A percentile compares a stretch with the other conserved stretches of the same genome.
Evolutionary conservation across 2,797 vertebrate species (phyloP).

Genomic region (Anableps anableps): DNA sequence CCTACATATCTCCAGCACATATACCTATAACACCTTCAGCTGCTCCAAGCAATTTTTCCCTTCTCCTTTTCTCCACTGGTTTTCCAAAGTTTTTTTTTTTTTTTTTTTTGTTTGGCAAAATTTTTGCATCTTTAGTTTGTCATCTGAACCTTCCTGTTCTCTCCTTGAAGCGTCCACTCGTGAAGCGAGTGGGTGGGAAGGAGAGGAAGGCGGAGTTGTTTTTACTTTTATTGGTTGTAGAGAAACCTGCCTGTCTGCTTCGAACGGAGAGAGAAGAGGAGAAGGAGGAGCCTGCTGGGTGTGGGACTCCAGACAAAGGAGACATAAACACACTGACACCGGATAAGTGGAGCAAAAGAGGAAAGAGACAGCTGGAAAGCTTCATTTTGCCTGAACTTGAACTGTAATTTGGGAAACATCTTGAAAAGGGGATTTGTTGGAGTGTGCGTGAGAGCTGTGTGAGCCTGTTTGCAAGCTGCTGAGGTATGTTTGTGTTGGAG

Average conservation of each 20-base stretch:
- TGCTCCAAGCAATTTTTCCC: neutral
- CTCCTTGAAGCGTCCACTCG: slow-evolving; percentile 5
- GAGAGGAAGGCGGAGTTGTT: slow-evolving; percentile 69
- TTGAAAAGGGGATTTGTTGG: neutral
- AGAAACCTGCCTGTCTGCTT: slow-evolving; percentile 80
- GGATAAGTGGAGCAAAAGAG: slow-evolving; percentile 45
- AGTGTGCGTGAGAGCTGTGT: slow-evolving; percentile 30
- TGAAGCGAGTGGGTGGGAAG: slow-evolving; percentile 42
- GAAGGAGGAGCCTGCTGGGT: slow-evolving; percentile 76
- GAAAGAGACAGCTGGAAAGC: slow-evolving; percentile 45
- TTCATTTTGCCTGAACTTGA: slow-evolving; percentile 21
- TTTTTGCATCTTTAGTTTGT: slow-evolving; percentile 30
- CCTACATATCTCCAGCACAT: slow-evolving; percentile 22
- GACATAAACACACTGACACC: slow-evolving; percentile 71
- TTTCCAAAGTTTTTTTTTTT: neutral
- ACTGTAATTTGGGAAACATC: slow-evolving; percentile 35
- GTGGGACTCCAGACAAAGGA: slow-evolving; percentile 79
- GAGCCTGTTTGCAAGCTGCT: slow-evolving; percentile 40
- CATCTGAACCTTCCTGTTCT: slow-evolving; percentile 40
- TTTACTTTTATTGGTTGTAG: slow-evolving; percentile 71
- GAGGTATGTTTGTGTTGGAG: slow-evolving; percentile 39
- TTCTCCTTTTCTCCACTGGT: neutral
- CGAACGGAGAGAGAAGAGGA: slow-evolving; percentile 40
- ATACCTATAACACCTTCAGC: slow-evolving; percentile 27
- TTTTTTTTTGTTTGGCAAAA: neutral